Evolutionary conservation across 2,888 invertebrate genomes (phyloP).

Genomic region (Apeira syringaria): DNA sequence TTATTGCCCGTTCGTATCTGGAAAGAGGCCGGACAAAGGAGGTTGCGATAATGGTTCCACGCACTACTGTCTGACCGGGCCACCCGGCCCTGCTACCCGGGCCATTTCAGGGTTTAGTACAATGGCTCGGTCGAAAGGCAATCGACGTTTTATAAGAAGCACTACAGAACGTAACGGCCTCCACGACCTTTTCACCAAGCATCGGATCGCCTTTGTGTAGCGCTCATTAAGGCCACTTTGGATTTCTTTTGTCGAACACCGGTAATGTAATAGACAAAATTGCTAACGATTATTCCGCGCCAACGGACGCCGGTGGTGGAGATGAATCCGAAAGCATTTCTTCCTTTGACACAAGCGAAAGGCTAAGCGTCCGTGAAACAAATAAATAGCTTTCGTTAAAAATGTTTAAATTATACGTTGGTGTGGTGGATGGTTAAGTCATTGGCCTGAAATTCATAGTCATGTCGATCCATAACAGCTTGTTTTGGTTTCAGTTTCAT

Average conservation of each 20-base stretch:
- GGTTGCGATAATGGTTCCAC: constrained; percentile 44
- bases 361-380: neutral
- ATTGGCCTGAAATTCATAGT: too few relatives aligned
- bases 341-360: neutral
- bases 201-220: constrained; percentile 54
- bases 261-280: constrained; percentile 36
- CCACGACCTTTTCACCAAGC: constrained; percentile 48
- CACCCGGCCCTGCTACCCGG: constrained; percentile 31
- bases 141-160: constrained; percentile 68
- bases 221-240: constrained; percentile 61
- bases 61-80: constrained; percentile 37
- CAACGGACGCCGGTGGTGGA: constrained; percentile 11
- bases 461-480: too few relatives aligned
- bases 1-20: constrained; percentile 77
- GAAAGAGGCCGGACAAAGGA: constrained; percentile 63
- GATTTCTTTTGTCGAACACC: constrained; percentile 47
- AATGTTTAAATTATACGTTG: too few relatives aligned
- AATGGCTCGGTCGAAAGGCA: constrained; percentile 62
- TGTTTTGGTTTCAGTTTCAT: too few relatives aligned
- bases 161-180: constrained; percentile 53
- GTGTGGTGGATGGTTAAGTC: too few relatives aligned
- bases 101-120: constrained; percentile 64
- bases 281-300: constrained; percentile 33
- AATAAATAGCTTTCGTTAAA: too few relatives aligned
- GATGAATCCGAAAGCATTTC: constrained; percentile 9